Base-by-base conservation (phyloP, 2,113 vertebrate genomes). In the Chionis minor region DNA sequence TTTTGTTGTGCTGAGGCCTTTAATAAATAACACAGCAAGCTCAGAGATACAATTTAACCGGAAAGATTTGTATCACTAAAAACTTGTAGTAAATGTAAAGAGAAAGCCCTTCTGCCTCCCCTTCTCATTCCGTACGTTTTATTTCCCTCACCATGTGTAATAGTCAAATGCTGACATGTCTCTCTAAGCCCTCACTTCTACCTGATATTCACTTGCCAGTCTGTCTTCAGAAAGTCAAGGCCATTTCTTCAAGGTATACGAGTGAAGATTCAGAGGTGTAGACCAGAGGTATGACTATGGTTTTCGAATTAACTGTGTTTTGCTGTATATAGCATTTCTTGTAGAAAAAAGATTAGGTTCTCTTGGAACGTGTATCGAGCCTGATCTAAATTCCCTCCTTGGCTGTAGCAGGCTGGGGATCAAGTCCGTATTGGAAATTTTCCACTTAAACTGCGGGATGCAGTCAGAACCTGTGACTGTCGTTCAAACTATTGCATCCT, bases 381-480 rank as follows among this genome's bases (percentile, higher is more conserved):
- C 22, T 59, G 42, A 67, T 62, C n/a, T 32, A 75, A 62, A 45
- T 67, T 86, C 42, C 52, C 32, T 73, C 58, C 28, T 59, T 81
- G 65, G 52, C 69, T 88, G 95, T 66, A 86, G 38, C 28, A 62
- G 63, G n/a, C 51, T 55, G 77, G 19, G 14, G n/a, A 86, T 92
- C 45, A 35, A 83, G 63, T 67, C 75, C 6, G 0, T 17, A 1
- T 20, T 70, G 63, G 78, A 84, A 91, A 84, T 72, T 85, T 63
- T 95, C 47, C 63, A 17, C 56, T 83, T 33, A 22, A 13, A 23
- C 49, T 73, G 28, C 58, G 78, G 63, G 33, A 55, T 59, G 70
- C 66, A 80, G 54, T 77, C 51, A 65, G 78, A 90, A 56, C 38
- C 28, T 12, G 1, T 3, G 9, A 32, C 21, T 92, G 14, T 56